phyloP scores from a whole-genome alignment of 1,140 invertebrate genomes.

The Adoxophyes honmai region DNA sequence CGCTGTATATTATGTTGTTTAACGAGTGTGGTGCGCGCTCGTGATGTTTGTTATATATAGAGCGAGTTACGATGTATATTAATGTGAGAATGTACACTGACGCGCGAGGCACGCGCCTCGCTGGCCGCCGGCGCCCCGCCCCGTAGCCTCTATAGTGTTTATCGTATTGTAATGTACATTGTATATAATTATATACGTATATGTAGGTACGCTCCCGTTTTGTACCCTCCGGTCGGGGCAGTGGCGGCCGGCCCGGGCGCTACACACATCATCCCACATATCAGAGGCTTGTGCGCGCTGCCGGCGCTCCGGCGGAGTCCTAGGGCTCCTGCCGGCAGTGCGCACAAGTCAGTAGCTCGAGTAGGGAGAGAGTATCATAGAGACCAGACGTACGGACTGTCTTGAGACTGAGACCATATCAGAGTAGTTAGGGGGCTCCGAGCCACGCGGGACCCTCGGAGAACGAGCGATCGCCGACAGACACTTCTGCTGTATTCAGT shows the following conservation, averaged over 20 bases:
- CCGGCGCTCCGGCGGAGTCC: constrained; percentile 30
- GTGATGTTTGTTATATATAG: constrained; percentile 72
- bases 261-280: constrained; percentile 73
- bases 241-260: constrained; percentile 58
- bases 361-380: constrained; percentile 71
- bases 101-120: constrained; percentile 49
- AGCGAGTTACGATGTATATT: constrained; percentile 72
- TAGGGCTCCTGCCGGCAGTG: constrained; percentile 43
- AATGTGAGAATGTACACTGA: constrained; percentile 70
- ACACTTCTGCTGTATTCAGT: constrained; percentile 4
- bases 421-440: constrained; percentile 56
- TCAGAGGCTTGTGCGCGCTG: constrained; percentile 61
- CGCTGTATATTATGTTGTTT: constrained; percentile 73
- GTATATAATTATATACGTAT: constrained; percentile 68
- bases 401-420: constrained; percentile 76
- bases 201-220: constrained; percentile 64
- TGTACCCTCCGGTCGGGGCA: constrained; percentile 53
- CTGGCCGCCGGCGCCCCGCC: constrained; percentile 51
- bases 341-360: constrained; percentile 62
- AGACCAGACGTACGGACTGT: constrained; percentile 69
- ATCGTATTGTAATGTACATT: constrained; percentile 70
- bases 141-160: constrained; percentile 57
- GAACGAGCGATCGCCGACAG: constrained; percentile 63
- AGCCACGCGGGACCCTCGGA: constrained; percentile 56
- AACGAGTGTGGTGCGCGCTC: constrained; percentile 66